Conservation (phyloP, 2,888 invertebrate species). For the Thymelicus sylvestris region DNA sequence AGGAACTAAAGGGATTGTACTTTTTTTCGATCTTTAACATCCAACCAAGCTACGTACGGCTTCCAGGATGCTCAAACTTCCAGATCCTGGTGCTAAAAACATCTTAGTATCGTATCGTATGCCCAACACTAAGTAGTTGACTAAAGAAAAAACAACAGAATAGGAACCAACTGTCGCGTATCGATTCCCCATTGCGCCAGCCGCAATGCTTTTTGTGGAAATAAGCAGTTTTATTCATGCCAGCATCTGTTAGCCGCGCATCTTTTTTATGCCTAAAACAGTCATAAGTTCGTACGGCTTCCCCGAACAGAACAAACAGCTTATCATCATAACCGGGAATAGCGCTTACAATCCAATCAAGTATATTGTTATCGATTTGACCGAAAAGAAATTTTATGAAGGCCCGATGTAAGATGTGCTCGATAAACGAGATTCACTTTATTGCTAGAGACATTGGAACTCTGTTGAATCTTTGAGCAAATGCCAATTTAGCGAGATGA, state of each 20-base stretch:
- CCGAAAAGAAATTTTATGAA: slow-evolving; percentile 27
- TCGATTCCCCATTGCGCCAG: slow-evolving; percentile 23
- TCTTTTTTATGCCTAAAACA: slow-evolving; percentile 60
- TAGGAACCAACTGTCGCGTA: slow-evolving; percentile 11
- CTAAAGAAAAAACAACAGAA: not conserved
- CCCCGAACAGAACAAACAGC: slow-evolving; percentile 50
- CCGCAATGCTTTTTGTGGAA: slow-evolving; percentile 45
- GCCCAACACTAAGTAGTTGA: not conserved
- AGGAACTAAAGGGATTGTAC: too few species aligned
- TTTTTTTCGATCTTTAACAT: too few species aligned
- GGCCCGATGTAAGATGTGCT: slow-evolving; percentile 18
- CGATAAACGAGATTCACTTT: slow-evolving; percentile 22
- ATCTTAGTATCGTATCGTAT: not conserved
- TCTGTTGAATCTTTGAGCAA: not conserved
- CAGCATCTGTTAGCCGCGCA: slow-evolving; percentile 67
- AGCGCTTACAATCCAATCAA: slow-evolving; percentile 39
- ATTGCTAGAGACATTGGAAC: slow-evolving; percentile 18
- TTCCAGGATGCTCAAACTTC: not conserved
- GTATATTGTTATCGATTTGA: slow-evolving; percentile 42
- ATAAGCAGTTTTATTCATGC: slow-evolving; percentile 59
- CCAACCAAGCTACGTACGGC: not conserved
- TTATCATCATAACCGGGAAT: slow-evolving; percentile 41
- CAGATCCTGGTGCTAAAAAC: not conserved
- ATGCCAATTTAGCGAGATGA: not conserved
- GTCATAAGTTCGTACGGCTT: slow-evolving; percentile 65